Percentiles rank a stretch among this genome's conserved stretches.
Evolutionary conservation across 1,140 invertebrate genomes (phyloP).

Genomic region (Chrysoperla carnea): DNA sequence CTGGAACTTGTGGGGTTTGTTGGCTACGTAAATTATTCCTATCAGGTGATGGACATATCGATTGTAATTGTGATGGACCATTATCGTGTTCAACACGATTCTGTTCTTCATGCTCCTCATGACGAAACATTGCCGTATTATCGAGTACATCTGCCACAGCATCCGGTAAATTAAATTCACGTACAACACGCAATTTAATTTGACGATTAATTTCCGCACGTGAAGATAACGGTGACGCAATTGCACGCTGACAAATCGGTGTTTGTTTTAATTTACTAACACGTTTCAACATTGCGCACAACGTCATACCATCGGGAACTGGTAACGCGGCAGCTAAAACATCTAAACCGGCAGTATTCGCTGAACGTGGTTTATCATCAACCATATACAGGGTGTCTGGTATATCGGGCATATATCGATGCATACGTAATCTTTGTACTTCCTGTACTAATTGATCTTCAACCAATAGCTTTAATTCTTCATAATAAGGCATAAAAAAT

Average conservation of each 20-base stretch:
- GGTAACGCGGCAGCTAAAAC: slow-evolving; percentile 37
- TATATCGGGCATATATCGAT: slow-evolving; percentile 55
- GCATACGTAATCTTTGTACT: slow-evolving; percentile 53
- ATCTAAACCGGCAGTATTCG: slow-evolving; percentile 42
- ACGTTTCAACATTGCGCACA: slow-evolving; percentile 68
- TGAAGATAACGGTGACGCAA: slow-evolving; percentile 54
- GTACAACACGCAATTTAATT: slow-evolving; percentile 71
- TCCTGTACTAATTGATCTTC: slow-evolving; percentile 71
- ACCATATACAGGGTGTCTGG: slow-evolving; percentile 93
- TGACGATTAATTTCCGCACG: slow-evolving; percentile 56
- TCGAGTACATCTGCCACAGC: slow-evolving; percentile 72
- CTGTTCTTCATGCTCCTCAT: slow-evolving; percentile 12
- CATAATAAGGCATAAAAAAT: slow-evolving; percentile 84
- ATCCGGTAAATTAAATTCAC: slow-evolving; percentile 89
- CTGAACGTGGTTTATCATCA: slow-evolving; percentile 35
- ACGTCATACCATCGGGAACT: slow-evolving; percentile 53
- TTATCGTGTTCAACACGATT: slow-evolving; percentile 7
- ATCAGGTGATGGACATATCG: background rate
- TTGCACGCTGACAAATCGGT: slow-evolving; percentile 60
- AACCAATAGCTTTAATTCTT: slow-evolving; percentile 79
- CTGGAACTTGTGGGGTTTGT: background rate
- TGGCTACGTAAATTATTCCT: slow-evolving; percentile 7
- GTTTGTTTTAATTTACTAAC: slow-evolving; percentile 68
- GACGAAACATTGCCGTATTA: slow-evolving; percentile 16
- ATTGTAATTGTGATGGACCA: background rate